Percentiles rank a stretch among this genome's conserved stretches.
Conservation (phyloP, 2,888 invertebrate genomes). For the Rhingia rostrata region DNA sequence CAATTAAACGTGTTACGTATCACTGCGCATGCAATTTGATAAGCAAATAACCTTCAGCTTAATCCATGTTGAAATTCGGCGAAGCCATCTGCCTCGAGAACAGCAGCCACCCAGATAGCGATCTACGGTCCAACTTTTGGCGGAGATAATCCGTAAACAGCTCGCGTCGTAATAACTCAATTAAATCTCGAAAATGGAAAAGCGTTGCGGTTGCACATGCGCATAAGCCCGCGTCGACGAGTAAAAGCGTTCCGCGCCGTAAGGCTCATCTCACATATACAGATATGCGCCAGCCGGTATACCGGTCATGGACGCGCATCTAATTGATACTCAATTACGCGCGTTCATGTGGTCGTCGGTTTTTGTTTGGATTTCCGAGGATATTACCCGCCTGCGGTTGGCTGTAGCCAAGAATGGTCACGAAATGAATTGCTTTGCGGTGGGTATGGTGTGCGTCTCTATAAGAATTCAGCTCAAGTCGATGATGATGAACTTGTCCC, state of each 20-base stretch:
- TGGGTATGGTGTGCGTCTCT: constrained; percentile 14
- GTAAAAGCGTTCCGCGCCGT: constrained; percentile 56
- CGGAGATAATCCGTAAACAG: constrained; percentile 57
- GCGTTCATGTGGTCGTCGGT: constrained; percentile 60
- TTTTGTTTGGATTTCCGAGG: constrained; percentile 63
- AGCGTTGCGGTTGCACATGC: constrained; percentile 32
- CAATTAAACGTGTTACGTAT: constrained; percentile 68
- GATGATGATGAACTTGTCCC: constrained; percentile 70
- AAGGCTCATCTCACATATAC: constrained; percentile 15
- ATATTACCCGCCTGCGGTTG: constrained; percentile 70
- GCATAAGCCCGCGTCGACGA: constrained; percentile 15
- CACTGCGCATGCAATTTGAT: constrained; percentile 67
- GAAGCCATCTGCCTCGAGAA: constrained; percentile 54
- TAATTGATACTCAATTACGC: constrained; percentile 73
- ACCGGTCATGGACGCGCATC: constrained; percentile 63
- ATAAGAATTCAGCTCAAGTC: neutral
- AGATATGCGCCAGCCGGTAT: constrained; percentile 3
- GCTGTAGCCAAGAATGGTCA: constrained; percentile 40
- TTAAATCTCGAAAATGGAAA: constrained; percentile 67
- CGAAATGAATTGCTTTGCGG: constrained; percentile 60
- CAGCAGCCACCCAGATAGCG: constrained; percentile 73
- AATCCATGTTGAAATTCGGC: constrained; percentile 30
- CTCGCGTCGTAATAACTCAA: constrained; percentile 67
- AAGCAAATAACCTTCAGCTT: constrained; percentile 68
- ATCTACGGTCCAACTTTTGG: constrained; percentile 43